phyloP scores from a whole-genome alignment of 2,888 invertebrate species.

The Ommatoiulus sabulosus region DNA sequence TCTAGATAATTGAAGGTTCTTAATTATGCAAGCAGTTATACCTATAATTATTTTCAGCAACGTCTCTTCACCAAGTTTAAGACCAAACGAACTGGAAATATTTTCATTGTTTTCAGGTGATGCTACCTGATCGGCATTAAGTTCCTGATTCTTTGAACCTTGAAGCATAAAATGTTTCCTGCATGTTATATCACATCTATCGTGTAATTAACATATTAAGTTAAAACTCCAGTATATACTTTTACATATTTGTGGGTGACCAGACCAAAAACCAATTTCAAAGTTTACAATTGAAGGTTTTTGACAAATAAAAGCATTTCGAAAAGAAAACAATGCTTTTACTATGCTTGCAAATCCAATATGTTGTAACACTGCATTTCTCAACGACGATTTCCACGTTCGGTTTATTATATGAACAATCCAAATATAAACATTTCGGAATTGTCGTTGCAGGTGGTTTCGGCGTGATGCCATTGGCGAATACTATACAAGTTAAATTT shows the following conservation, averaged over 20 bases:
- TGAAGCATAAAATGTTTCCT: neutral
- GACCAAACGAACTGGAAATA: neutral
- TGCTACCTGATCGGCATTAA: neutral
- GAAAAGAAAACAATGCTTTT: neutral
- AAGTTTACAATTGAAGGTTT: neutral
- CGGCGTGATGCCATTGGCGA: too few relatives aligned
- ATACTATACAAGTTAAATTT: too few relatives aligned
- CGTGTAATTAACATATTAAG: neutral
- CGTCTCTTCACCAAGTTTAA: neutral
- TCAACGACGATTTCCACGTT: neutral
- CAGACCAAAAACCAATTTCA: neutral
- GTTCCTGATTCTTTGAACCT: neutral
- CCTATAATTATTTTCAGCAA: neutral
- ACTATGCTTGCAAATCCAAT: neutral
- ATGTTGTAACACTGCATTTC: neutral
- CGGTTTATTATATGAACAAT: neutral
- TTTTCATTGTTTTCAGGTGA: neutral
- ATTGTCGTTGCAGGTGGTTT: too few relatives aligned
- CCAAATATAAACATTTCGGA: neutral
- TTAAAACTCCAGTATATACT: neutral
- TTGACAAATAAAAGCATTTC: neutral
- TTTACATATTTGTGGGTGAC: neutral
- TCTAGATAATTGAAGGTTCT: neutral
- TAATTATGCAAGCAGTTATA: neutral
- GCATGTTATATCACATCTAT: neutral